A percentile compares a stretch with the other conserved stretches of the same genome.
These are phyloP conservation scores for Pomatostomus ruficeps DNA, from an alignment of 2,113 vertebrate species.

Conservation along the genomic window DNA sequence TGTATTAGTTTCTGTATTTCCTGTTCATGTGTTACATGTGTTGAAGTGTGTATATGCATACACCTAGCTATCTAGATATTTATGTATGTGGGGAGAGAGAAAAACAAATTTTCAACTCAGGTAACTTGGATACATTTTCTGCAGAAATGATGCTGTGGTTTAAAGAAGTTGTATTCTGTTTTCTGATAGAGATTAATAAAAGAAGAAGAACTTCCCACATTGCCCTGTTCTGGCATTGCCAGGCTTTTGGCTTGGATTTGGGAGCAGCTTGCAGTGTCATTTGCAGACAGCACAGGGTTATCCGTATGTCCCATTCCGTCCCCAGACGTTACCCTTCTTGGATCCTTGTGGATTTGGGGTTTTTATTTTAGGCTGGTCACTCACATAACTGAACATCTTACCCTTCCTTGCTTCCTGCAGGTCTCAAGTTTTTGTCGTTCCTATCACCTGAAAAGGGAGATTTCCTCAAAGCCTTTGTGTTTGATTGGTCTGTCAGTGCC, in stretches of 20 bases:
- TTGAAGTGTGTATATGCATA: background rate
- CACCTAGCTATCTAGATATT: background rate
- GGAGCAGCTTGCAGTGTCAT: background rate
- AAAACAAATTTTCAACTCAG: fast-evolving
- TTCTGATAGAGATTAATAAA: background rate
- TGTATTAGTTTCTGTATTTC: background rate
- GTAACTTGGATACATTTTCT: background rate
- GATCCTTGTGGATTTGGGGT: background rate
- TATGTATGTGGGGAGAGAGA: background rate
- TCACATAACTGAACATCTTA: background rate
- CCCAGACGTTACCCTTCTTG: background rate
- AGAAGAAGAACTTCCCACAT: background rate
- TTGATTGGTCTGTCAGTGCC: background rate
- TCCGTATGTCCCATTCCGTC: background rate
- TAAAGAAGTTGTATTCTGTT: background rate
- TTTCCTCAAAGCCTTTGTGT: background rate
- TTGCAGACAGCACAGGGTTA: background rate
- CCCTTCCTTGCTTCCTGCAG: background rate
- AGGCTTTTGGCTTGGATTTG: background rate
- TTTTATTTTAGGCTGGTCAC: background rate
- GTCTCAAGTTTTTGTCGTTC: background rate
- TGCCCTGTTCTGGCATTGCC: background rate
- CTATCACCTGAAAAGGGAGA: background rate
- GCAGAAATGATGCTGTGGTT: background rate
- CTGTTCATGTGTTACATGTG: background rate